Base-by-base conservation (phyloP, 1,140 invertebrate genomes). In the Musca domestica region DNA sequence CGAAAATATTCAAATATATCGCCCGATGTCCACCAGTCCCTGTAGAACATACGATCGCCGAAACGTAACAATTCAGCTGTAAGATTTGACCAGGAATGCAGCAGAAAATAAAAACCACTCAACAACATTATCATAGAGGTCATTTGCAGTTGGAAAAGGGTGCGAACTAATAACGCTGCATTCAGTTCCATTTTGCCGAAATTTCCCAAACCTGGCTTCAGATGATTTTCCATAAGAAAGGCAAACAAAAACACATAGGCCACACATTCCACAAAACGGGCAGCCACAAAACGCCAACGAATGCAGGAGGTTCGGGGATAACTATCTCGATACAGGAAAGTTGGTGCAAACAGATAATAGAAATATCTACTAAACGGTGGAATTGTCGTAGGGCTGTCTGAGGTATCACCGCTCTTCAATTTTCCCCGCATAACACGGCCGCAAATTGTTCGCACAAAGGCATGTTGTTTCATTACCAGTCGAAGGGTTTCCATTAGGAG, bases 1-100 rank as follows among this genome's bases (percentile, higher is more conserved):
- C 95, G 87, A 78, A 95, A 98, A 77, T 91, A 99, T 5, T 84
- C 85, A 0, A 87, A 87, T 77, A 91, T 97, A 1, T 88, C 89
- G 2, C 88, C 89, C 6, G 89, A 89, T 56, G 93, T 96, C 96
- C 96, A 98, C 96, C 96, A 98, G 74, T 97, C 95, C 89, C 95
- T 89, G 75, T 95, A 95, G 82, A 94, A 95, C 72, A 89, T 85
- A 67, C 93, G 84, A 81, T 97, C 95, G 5, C 89, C 92, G 82
- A 98, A 98, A 56, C 85, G 85, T 12, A 96, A 74, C 80, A 96
- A 86, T 82, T 98, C 95, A 3, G 93, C 92, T 75, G 90, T 92
- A 9, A 91, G 90, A 83, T 97, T 98, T 73, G 93, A 85, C 92
- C 93, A 96, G 0, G 90, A 88, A 80, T 98, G 95, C 1, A 97